These are phyloP conservation scores for Morone chrysops DNA, from an alignment of 2,113 vertebrate genomes.

Conservation along the genomic window DNA sequence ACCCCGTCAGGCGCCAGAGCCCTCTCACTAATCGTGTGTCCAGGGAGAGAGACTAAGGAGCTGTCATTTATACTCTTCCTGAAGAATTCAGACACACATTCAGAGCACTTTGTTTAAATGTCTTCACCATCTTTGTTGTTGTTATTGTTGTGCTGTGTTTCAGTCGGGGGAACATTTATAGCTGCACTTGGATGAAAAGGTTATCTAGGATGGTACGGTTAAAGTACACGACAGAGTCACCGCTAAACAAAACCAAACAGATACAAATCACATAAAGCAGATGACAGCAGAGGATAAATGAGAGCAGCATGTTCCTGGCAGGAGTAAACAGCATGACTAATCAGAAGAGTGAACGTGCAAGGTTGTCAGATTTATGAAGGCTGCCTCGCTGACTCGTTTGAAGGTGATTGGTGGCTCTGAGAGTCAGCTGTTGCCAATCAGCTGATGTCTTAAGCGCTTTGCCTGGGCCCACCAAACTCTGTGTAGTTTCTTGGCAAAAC, in stretches of 20 bases:
- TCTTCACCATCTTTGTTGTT: conserved; percentile 12
- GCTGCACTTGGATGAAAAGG: not conserved
- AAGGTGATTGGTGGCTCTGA: not conserved
- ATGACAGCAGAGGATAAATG: not conserved
- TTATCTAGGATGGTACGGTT: not conserved
- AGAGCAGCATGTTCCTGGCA: not conserved
- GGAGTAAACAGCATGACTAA: conserved; percentile 20
- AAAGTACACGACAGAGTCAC: not conserved
- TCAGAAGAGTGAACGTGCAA: not conserved
- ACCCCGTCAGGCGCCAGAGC: not conserved
- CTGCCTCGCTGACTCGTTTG: not conserved
- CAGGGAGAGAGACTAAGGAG: conserved; percentile 31
- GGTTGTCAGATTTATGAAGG: conserved; percentile 13
- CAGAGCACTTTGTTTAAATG: not conserved
- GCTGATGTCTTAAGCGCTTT: not conserved
- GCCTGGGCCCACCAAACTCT: not conserved
- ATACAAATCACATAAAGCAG: conserved; percentile 5
- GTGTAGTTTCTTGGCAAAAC: not conserved
- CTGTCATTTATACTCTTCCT: conserved; percentile 13
- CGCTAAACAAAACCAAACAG: not conserved
- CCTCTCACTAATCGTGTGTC: conserved; percentile 18
- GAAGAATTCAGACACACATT: conserved; percentile 1
- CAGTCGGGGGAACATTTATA: not conserved
- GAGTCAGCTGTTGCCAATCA: conserved; percentile 20
- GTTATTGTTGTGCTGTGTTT: conserved; percentile 13